Percentiles rank a stretch among this genome's conserved stretches.
These are phyloP conservation scores for Rhinichthys klamathensis DNA, from an alignment of 2,113 vertebrate genomes.

Conservation along the genomic window DNA sequence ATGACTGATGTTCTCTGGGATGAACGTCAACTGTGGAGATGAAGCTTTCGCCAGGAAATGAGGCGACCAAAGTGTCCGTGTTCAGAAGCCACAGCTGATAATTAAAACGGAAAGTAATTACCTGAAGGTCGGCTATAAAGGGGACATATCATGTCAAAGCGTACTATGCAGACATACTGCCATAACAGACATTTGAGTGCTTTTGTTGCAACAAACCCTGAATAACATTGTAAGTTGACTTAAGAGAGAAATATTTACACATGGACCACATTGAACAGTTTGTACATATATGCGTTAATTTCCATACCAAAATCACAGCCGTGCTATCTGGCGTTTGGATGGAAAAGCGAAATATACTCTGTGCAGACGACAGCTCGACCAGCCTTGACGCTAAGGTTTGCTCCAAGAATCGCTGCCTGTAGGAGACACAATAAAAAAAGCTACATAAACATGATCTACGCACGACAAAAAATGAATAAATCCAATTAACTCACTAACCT, in stretches of 20 bases:
- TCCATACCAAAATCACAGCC: slow-evolving; percentile 85
- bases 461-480: not conserved
- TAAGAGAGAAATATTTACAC: not conserved
- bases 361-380: slow-evolving; percentile 79
- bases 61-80: slow-evolving; percentile 86
- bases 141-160: not conserved
- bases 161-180: too few species aligned
- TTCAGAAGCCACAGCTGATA: slow-evolving; percentile 94
- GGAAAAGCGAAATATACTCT: slow-evolving; percentile 89
- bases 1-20: slow-evolving; percentile 58
- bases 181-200: too few species aligned
- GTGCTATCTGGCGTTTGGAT: slow-evolving; percentile 85
- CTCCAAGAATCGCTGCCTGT: slow-evolving; percentile 87
- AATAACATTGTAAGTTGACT: not conserved
- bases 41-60: slow-evolving; percentile 67
- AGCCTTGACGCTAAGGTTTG: slow-evolving; percentile 80
- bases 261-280: not conserved
- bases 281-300: not conserved
- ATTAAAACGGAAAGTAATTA: slow-evolving; percentile 52
- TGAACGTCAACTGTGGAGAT: slow-evolving; percentile 65
- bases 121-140: not conserved
- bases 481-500: not conserved
- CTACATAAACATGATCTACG: not conserved
- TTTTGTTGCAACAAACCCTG: not conserved
- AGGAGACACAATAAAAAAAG: slow-evolving; percentile 3